Percentiles rank a stretch among this genome's conserved stretches.
Evolutionary conservation across 2,888 invertebrate species (phyloP).

Genomic region (Clostera curtula): DNA sequence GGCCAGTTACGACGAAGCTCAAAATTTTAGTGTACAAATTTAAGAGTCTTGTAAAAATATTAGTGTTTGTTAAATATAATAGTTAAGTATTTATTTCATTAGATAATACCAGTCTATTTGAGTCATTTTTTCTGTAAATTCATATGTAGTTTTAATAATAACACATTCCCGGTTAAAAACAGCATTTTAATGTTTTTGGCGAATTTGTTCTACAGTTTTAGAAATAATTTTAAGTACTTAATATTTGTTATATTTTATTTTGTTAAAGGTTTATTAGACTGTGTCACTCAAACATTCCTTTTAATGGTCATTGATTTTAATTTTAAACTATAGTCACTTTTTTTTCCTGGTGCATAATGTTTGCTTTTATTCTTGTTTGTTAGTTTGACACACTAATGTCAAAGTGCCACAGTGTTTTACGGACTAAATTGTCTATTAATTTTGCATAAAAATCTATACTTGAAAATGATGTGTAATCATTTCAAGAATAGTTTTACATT

Average conservation of each 20-base stretch:
- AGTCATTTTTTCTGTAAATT: slow-evolving; percentile 53
- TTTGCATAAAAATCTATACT: too few relatives aligned
- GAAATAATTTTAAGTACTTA: slow-evolving; percentile 46
- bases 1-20: slow-evolving; percentile 68
- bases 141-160: slow-evolving; percentile 6
- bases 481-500: too few relatives aligned
- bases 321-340: slow-evolving; percentile 4
- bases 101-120: slow-evolving; percentile 63
- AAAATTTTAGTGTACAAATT: slow-evolving; percentile 67
- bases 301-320: slow-evolving; percentile 33
- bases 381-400: too few relatives aligned
- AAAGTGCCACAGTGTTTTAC: too few relatives aligned
- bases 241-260: slow-evolving; percentile 57
- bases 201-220: slow-evolving; percentile 34
- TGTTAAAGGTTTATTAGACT: slow-evolving; percentile 57
- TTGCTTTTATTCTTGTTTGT: slow-evolving; percentile 4
- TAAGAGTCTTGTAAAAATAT: slow-evolving; percentile 38
- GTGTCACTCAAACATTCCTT: slow-evolving; percentile 52
- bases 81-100: slow-evolving; percentile 63
- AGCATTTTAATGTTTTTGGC: slow-evolving; percentile 34
- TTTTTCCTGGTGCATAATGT: slow-evolving; percentile 10
- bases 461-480: too few relatives aligned
- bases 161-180: slow-evolving; percentile 13
- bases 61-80: slow-evolving; percentile 27
- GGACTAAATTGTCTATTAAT: too few relatives aligned